These are phyloP conservation scores for Tympanuchus pallidicinctus DNA, from an alignment of 2,113 vertebrate species.

Conservation along the genomic window DNA sequence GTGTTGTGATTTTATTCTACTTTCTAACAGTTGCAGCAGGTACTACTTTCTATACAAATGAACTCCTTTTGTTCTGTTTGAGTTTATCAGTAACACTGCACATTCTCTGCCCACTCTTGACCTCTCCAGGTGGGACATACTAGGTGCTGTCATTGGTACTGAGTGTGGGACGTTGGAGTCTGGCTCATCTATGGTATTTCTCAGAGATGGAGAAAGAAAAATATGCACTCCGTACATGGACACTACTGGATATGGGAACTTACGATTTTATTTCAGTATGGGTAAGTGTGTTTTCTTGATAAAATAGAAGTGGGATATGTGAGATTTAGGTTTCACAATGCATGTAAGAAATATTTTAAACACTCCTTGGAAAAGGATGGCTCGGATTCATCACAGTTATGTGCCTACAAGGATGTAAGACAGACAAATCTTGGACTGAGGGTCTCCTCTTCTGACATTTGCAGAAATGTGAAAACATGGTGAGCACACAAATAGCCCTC, in stretches of 20 bases:
- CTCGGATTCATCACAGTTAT: neutral
- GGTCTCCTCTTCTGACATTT: neutral
- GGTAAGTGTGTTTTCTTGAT: conserved; percentile 79
- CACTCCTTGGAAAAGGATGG: neutral
- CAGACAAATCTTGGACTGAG: neutral
- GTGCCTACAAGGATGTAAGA: neutral
- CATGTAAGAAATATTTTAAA: neutral
- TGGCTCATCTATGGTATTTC: conserved; percentile 89
- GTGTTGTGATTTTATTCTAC: neutral
- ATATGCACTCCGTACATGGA: conserved; percentile 94
- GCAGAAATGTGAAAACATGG: neutral
- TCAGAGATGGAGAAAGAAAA: conserved; percentile 88
- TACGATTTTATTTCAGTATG: conserved; percentile 95
- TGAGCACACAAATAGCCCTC: neutral
- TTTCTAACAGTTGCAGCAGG: neutral
- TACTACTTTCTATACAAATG: neutral
- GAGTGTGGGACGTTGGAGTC: conserved; percentile 95
- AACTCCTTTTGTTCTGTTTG: neutral
- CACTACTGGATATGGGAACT: conserved; percentile 92
- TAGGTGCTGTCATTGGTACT: conserved; percentile 86
- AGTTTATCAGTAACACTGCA: neutral
- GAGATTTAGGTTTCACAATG: neutral
- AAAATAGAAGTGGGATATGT: neutral
- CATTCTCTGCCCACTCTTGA: neutral
- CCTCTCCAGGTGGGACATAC: conserved; percentile 87